A percentile compares a stretch with the other conserved stretches of the same genome.
Conservation (phyloP, 1,140 invertebrate genomes). For the Daktulosphaira vitifoliae region DNA sequence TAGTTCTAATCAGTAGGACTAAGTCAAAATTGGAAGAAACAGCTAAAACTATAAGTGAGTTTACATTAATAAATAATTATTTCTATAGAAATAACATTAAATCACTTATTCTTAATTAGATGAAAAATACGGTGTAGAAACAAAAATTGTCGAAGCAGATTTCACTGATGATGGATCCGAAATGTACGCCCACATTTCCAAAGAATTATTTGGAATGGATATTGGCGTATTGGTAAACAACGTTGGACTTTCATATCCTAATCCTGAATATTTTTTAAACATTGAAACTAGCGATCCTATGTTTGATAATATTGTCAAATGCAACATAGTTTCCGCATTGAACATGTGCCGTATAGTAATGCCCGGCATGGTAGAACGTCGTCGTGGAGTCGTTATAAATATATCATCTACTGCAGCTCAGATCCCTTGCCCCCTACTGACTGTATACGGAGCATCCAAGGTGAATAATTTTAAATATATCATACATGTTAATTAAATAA, state of each 20-base stretch:
- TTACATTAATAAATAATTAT: too few relatives aligned
- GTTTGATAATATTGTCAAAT: slow-evolving; percentile 47
- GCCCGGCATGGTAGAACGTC: slow-evolving; percentile 77
- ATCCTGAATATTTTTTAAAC: slow-evolving; percentile 78
- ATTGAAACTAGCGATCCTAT: slow-evolving; percentile 49
- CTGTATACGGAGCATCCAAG: slow-evolving; percentile 84
- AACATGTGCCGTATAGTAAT: slow-evolving; percentile 65
- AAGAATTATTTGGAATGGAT: slow-evolving; percentile 67
- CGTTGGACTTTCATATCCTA: slow-evolving; percentile 82
- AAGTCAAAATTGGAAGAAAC: slow-evolving; percentile 70
- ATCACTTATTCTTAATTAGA: too few relatives aligned
- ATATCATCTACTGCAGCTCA: slow-evolving; percentile 75
- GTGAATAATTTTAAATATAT: slow-evolving; percentile 47
- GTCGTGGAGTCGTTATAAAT: slow-evolving; percentile 84
- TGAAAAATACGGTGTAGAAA: slow-evolving; percentile 63
- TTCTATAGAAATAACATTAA: too few relatives aligned
- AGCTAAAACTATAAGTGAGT: slow-evolving; percentile 68
- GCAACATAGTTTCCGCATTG: slow-evolving; percentile 54
- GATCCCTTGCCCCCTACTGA: slow-evolving; percentile 71
- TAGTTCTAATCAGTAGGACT: slow-evolving; percentile 82
- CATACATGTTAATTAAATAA: too few relatives aligned
- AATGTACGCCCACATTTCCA: slow-evolving; percentile 68
- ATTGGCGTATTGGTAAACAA: slow-evolving; percentile 92
- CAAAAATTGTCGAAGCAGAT: slow-evolving; percentile 73
- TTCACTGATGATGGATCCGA: slow-evolving; percentile 58